Evolutionary conservation across 2,113 vertebrate species (phyloP).

Genomic region (Melanocharis versteri): DNA sequence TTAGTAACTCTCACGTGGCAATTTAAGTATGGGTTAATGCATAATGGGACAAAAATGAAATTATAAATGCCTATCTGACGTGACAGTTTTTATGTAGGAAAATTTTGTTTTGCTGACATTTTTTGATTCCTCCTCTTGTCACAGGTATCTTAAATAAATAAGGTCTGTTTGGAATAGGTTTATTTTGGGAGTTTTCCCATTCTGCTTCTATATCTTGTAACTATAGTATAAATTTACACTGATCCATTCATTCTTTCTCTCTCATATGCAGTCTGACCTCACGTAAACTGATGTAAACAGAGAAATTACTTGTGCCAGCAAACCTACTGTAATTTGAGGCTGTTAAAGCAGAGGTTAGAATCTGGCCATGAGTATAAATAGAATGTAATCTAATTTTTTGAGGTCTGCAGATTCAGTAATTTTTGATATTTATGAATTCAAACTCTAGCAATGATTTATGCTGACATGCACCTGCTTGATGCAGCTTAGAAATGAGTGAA

Average conservation of each 20-base stretch:
- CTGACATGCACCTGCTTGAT: neutral
- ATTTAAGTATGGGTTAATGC: neutral
- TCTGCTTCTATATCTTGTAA: neutral
- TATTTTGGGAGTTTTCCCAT: neutral
- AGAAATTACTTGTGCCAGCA: slow-evolving; percentile 3
- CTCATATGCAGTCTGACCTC: neutral
- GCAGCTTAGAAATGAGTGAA: neutral
- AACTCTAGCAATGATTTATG: neutral
- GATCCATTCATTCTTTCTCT: neutral
- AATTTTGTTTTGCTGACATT: neutral
- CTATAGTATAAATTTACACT: neutral
- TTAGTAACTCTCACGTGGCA: neutral
- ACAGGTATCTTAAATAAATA: neutral
- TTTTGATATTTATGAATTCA: slow-evolving; percentile 24
- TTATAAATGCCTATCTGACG: neutral
- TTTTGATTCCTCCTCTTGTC: neutral
- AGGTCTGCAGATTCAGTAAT: slow-evolving; percentile 6
- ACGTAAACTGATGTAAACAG: neutral
- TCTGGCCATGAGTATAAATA: slow-evolving; percentile 5
- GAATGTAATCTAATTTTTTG: neutral
- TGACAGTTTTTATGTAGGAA: neutral
- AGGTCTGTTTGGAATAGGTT: neutral
- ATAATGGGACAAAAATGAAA: neutral
- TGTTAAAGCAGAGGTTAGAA: neutral
- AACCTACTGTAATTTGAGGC: neutral